Base-by-base conservation (phyloP, 2,888 invertebrate species). In the Drosophila prostipennis region DNA sequence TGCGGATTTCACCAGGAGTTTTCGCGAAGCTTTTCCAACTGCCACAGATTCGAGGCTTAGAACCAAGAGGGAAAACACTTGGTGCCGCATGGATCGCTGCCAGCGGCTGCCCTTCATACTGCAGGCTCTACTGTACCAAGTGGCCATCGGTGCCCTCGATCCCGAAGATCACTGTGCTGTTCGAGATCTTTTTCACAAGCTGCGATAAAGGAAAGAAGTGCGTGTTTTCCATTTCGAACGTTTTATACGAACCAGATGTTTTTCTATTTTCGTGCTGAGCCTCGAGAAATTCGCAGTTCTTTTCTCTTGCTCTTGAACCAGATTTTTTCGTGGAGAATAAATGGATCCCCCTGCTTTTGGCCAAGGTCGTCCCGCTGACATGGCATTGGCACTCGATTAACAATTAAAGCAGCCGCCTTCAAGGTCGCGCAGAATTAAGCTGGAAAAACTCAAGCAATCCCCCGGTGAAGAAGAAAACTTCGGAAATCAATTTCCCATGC, bases 201-300 rank as follows among this genome's bases (percentile, higher is more conserved):
- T 80, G 73, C 54, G 72, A 42, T 79, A 54, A 55, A 37, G 32
- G 32, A 26, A 26, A 48, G 16, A 40, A 10, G 23, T 8, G 26
- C 56, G 37, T 61, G 37, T 61, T 43, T 42, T 37, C 49, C 71
- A 49, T 19, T 19, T 19, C 29, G 7, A 19, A n/a, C n/a, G n/a
- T 45, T 61, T 89, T 80, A 89, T 85, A 81, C 46, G 74, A 89
- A 85, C 64, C 87, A 88, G 90, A 88, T 88, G 89, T 77, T 75
- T 34, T 34, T 76, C 80, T 83, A 88, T 88, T 86, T 82, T 72
- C 36, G 60, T 52, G 69, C 76, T 71, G 68, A 69, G 70, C 71
- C 71, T 71, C 60, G 4, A 11, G 10, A 51, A 63, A 65, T 71
- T 72, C 75, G 71, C 76, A 74, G 40, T 37, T 49, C 51, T 51